Evolutionary conservation across 2,888 invertebrate genomes (phyloP).

Genomic region (Petrolisthes manimaculis): DNA sequence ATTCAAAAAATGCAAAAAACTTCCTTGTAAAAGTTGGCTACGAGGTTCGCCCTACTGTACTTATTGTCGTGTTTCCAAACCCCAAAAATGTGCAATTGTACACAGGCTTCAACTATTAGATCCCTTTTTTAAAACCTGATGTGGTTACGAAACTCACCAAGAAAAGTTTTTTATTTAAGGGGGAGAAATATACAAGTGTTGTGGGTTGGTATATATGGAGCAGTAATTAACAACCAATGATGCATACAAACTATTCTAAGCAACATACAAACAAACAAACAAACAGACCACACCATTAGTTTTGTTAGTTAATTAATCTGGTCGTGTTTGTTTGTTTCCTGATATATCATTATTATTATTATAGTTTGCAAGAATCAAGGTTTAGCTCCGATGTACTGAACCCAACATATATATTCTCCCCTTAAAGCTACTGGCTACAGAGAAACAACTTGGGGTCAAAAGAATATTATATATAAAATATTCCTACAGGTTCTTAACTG

Average conservation of each 20-base stretch:
- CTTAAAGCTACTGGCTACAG: constrained; percentile 46
- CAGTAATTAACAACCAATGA: no score
- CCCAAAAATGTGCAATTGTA: constrained; percentile 52
- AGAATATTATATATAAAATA: constrained; percentile 34
- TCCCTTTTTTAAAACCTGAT: constrained; percentile 25
- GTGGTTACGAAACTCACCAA: constrained; percentile 45
- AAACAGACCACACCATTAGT: no score
- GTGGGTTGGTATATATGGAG: no score
- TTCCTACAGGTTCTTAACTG: constrained; percentile 29
- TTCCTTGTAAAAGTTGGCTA: constrained; percentile 55
- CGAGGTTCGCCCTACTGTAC: constrained; percentile 48
- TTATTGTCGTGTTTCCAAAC: constrained; percentile 59
- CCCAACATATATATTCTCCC: no score
- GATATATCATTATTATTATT: no score
- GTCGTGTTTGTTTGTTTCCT: no score
- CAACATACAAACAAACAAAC: no score
- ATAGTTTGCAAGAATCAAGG: no score
- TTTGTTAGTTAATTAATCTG: no score
- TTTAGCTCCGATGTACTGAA: no score
- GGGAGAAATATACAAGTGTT: no score
- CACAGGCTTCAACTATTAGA: constrained; percentile 34
- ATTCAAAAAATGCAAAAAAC: constrained; percentile 57
- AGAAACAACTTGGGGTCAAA: constrained; percentile 39
- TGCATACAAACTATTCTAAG: no score
- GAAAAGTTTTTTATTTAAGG: constrained; percentile 20